Evolutionary conservation across 1,140 invertebrate species (phyloP).

Genomic region (Leptinotarsa texana): DNA sequence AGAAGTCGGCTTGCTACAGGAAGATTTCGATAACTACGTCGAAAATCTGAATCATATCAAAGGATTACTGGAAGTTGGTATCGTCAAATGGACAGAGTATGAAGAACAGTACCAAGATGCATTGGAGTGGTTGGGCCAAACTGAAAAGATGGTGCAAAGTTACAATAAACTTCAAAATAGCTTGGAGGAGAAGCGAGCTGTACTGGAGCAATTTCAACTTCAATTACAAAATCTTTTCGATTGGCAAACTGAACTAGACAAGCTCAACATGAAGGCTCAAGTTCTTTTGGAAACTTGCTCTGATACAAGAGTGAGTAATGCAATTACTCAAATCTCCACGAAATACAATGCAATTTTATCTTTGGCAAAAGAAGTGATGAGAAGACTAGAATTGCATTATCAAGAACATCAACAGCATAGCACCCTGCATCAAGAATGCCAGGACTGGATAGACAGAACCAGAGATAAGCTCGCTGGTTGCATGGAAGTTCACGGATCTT

Average conservation of each 20-base stretch:
- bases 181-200: conserved; percentile 85
- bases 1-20: conserved; percentile 85
- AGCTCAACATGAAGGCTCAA: conserved; percentile 90
- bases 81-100: conserved; percentile 94
- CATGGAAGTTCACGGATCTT: conserved; percentile 72
- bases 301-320: conserved; percentile 91
- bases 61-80: conserved; percentile 81
- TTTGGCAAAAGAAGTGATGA: conserved; percentile 90
- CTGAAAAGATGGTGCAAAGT: conserved; percentile 83
- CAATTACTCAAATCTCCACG: conserved; percentile 89
- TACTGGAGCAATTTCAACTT: conserved; percentile 87
- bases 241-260: conserved; percentile 91
- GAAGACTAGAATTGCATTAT: conserved; percentile 85
- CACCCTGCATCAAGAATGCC: conserved; percentile 85
- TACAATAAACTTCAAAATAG: conserved; percentile 89
- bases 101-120: conserved; percentile 92
- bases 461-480: conserved; percentile 81
- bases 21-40: conserved; percentile 82
- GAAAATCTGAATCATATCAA: conserved; percentile 80
- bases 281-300: conserved; percentile 87
- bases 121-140: conserved; percentile 84
- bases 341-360: conserved; percentile 93
- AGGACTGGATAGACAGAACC: conserved; percentile 87
- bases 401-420: conserved; percentile 91
- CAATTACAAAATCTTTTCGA: conserved; percentile 90